Evolutionary conservation across 35 echinoderm and acorn worm genomes (phyloP).

Genomic region (Lytechinus pictus): DNA sequence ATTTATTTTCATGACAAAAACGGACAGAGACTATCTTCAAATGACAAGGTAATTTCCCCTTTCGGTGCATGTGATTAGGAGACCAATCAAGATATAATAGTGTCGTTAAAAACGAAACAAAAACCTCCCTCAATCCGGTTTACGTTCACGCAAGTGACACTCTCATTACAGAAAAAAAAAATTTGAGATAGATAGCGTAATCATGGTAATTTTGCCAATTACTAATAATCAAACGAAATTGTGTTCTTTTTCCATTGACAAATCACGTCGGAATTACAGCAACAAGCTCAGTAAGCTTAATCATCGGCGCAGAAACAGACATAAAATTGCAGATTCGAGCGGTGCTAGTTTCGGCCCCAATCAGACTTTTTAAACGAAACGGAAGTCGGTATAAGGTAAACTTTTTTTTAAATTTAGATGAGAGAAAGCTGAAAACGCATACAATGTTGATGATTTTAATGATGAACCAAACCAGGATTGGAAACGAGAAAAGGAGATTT

Average conservation of each 20-base stretch:
- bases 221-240: neutral
- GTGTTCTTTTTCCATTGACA: neutral
- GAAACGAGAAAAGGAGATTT: neutral
- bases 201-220: neutral
- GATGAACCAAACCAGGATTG: neutral
- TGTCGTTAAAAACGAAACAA: neutral
- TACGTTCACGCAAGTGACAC: neutral
- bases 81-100: neutral
- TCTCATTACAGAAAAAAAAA: neutral
- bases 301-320: neutral
- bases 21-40: neutral
- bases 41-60: neutral
- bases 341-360: neutral
- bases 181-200: neutral
- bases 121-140: neutral
- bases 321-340: neutral
- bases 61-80: neutral
- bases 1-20: neutral
- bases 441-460: neutral
- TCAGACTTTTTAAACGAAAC: neutral
- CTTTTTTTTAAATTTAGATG: neutral
- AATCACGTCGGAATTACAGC: neutral
- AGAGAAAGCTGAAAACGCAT: neutral
- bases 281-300: neutral
- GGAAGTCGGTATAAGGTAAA: neutral